Conservation (phyloP, 2,113 vertebrate genomes). For the Hemicordylus capensis region DNA sequence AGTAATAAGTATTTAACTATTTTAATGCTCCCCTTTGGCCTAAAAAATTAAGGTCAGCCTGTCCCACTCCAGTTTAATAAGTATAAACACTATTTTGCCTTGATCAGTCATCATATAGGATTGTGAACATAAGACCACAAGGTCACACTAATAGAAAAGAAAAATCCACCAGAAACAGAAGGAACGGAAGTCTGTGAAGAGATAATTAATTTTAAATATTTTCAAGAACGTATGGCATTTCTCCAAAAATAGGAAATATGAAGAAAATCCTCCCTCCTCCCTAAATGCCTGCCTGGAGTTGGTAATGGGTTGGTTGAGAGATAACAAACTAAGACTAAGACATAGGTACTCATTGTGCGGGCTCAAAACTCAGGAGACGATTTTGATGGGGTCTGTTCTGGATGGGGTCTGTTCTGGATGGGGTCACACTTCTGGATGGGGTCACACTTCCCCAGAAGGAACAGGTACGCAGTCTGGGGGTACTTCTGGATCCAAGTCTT, state of each 20-base stretch:
- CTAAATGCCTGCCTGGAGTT: too few relatives aligned
- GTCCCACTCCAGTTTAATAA: background rate
- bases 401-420: too few relatives aligned
- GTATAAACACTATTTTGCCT: background rate
- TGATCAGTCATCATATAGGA: background rate
- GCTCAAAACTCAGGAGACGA: too few relatives aligned
- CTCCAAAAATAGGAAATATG: background rate
- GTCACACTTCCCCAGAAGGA: too few relatives aligned
- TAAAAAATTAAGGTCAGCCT: background rate
- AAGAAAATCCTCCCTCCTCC: background rate
- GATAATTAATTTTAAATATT: background rate
- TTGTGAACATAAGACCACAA: background rate
- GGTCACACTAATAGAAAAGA: background rate
- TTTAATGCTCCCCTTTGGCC: background rate
- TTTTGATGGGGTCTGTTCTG: too few relatives aligned
- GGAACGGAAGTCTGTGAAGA: background rate
- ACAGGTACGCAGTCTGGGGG: too few relatives aligned
- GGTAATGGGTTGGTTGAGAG: too few relatives aligned
- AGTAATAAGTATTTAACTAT: background rate
- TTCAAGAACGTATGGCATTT: too few relatives aligned
- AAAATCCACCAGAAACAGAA: background rate
- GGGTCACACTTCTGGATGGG: too few relatives aligned
- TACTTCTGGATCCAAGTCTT: too few relatives aligned
- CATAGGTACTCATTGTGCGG: too few relatives aligned
- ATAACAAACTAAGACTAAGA: too few relatives aligned